A percentile compares a stretch with the other conserved stretches of the same genome.
These are phyloP conservation scores for Aproaerema taeniolella DNA, from an alignment of 2,888 invertebrate species.

Conservation along the genomic window DNA sequence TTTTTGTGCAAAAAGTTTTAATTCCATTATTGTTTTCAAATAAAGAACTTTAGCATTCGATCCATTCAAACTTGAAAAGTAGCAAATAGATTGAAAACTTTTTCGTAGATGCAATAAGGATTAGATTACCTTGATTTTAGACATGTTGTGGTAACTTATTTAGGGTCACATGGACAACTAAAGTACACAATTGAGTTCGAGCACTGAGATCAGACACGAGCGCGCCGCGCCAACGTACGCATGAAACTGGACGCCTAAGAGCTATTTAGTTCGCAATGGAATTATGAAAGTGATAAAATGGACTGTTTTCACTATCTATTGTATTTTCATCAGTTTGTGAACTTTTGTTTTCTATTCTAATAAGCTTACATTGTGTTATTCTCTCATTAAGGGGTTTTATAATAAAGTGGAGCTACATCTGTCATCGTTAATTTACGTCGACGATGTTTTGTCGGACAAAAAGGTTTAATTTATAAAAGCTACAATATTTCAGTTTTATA, in stretches of 20 bases:
- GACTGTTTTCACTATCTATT: constrained; percentile 1
- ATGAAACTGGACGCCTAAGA: constrained; percentile 15
- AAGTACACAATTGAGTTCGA: constrained; percentile 16
- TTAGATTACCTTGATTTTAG: constrained; percentile 57
- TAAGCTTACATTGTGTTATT: no score
- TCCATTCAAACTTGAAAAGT: no score
- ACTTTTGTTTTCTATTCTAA: constrained; percentile 1
- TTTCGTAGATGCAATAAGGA: neutral
- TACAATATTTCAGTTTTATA: no score
- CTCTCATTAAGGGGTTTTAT: no score
- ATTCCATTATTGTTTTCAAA: no score
- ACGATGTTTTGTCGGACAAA: no score
- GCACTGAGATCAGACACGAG: constrained; percentile 8
- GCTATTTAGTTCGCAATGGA: constrained; percentile 7
- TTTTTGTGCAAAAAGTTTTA: no score
- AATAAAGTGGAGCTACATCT: no score
- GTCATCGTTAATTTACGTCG: no score
- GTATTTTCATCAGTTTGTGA: constrained; percentile 1
- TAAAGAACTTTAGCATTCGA: no score
- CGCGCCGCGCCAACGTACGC: constrained; percentile 17
- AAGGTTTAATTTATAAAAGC: no score
- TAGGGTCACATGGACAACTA: constrained; percentile 10
- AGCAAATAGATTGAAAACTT: neutral
- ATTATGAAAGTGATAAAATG: constrained; percentile 11
- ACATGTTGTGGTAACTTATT: constrained; percentile 33